Evolutionary conservation across 2,888 invertebrate species (phyloP), one percentile per base, ranked within the genome.

Genomic region (Scelioninae gen. 1): DNA sequence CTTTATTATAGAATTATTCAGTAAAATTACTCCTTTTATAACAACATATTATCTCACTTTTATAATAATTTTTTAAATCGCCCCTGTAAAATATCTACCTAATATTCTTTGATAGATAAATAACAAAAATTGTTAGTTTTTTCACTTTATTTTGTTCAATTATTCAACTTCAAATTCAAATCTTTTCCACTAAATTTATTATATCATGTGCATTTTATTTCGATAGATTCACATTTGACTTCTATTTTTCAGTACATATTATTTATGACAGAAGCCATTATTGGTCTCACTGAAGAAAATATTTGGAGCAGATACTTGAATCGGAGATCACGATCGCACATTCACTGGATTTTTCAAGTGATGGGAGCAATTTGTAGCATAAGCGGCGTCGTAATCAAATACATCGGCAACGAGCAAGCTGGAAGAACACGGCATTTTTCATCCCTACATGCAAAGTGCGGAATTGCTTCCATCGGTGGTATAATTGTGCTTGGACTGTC

Each of bases 271-370:
- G 90, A 91, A 81, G 90, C 89, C 15, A 88, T 91, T 49, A 72
- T 87, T 9, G 76, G 85, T 31, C 62, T 91, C 23, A 77, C 88
- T 7, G 86, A 86, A 5, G 89, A 89, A 32, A 89, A 87, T 78
- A 16, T 89, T 47, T 84, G 88, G 87, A 88, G 88, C 29, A 76
- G 80, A 43, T 72, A 49, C 51, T 75, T 90, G 15, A 85, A 86
- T 15, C 89, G 88, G n/a, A 85, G 87, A 4, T 77, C 82, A 63
- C 88, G 84, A 72, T 87, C 84, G 60, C 89, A 91, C 68, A 90
- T 94, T 0, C 94, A 94, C 85, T 94, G 94, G 85, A 92, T 94
- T 66, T 90, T 94, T 6, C 94, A 94, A 84, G 90, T 93, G 0
- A 89, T 93, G 5, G 94, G 94, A 0, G 90, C 93, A 0, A 49